These are phyloP conservation scores for Phalloptychus januarius DNA, from an alignment of 2,797 vertebrate species.

Conservation along the genomic window DNA sequence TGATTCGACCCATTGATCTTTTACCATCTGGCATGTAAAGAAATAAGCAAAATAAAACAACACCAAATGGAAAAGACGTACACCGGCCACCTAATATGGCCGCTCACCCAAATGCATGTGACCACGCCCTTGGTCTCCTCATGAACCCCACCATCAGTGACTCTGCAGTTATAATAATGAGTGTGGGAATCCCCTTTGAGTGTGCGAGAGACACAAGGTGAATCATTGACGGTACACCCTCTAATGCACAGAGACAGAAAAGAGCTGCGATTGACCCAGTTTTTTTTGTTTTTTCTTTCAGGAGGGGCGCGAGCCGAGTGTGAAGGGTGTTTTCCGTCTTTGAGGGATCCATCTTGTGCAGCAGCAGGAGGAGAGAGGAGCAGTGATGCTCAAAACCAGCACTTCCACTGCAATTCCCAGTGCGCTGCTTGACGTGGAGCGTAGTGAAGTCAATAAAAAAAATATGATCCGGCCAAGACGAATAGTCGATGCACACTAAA, in stretches of 20 bases:
- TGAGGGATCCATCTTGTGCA: slow-evolving; percentile 75
- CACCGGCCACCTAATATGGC: not conserved
- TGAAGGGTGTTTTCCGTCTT: slow-evolving; percentile 66
- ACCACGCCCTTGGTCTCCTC: slow-evolving; percentile 48
- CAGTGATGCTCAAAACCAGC: slow-evolving; percentile 33
- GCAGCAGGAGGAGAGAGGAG: slow-evolving; percentile 43
- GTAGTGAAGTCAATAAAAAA: slow-evolving; percentile 2
- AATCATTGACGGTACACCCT: slow-evolving; percentile 40
- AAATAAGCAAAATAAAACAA: slow-evolving; percentile 8
- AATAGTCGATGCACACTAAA: not conserved
- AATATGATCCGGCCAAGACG: not conserved
- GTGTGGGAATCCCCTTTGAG: slow-evolving; percentile 68
- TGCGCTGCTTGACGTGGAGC: slow-evolving; percentile 7
- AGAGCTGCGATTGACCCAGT: slow-evolving; percentile 59
- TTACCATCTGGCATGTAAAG: not conserved
- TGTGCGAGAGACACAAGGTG: slow-evolving; percentile 19
- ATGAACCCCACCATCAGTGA: slow-evolving; percentile 23
- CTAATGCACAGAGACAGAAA: slow-evolving; percentile 46
- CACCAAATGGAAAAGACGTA: slow-evolving; percentile 7
- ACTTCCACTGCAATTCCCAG: slow-evolving; percentile 34
- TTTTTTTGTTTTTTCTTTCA: slow-evolving; percentile 25
- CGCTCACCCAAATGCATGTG: slow-evolving; percentile 15
- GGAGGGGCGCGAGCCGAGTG: slow-evolving; percentile 21
- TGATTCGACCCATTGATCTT: not conserved
- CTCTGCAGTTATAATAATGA: slow-evolving; percentile 19